These are phyloP conservation scores for Nyctalus aviator DNA, from an alignment of 2,797 vertebrate genomes.

Conservation along the genomic window DNA sequence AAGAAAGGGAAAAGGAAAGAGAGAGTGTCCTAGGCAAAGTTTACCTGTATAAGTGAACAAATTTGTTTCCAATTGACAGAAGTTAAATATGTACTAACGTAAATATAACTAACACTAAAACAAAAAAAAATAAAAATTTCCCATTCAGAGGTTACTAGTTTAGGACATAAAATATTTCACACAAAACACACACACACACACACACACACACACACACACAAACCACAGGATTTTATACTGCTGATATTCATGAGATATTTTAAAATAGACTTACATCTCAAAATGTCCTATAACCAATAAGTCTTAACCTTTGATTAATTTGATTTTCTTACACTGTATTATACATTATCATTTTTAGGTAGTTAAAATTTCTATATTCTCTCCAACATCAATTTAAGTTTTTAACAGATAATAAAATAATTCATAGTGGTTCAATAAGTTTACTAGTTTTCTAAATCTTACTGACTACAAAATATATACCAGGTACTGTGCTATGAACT, in stretches of 20 bases:
- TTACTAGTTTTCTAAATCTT: not conserved
- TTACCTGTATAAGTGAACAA: not conserved
- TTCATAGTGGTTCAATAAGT: not conserved
- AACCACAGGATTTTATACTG: not conserved
- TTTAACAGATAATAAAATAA: constrained; percentile 4
- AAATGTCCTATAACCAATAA: not conserved
- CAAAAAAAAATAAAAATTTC: not conserved
- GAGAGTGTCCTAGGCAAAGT: not conserved
- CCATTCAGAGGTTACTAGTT: not conserved
- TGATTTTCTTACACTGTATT: not conserved
- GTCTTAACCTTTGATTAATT: not conserved
- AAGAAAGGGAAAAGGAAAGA: not conserved
- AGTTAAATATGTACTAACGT: not conserved
- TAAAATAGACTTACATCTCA: not conserved
- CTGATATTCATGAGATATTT: not conserved
- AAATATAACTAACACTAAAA: not conserved
- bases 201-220: too few species aligned
- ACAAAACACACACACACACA: not conserved
- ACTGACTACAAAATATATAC: not conserved
- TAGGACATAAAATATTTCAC: not conserved
- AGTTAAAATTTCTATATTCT: not conserved
- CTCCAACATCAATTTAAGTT: not conserved
- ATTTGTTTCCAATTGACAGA: not conserved
- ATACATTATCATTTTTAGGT: not conserved
- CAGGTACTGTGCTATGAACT: not conserved